Conservation (phyloP, 2,797 vertebrate genomes). For the Sebastolobus altivelis region DNA sequence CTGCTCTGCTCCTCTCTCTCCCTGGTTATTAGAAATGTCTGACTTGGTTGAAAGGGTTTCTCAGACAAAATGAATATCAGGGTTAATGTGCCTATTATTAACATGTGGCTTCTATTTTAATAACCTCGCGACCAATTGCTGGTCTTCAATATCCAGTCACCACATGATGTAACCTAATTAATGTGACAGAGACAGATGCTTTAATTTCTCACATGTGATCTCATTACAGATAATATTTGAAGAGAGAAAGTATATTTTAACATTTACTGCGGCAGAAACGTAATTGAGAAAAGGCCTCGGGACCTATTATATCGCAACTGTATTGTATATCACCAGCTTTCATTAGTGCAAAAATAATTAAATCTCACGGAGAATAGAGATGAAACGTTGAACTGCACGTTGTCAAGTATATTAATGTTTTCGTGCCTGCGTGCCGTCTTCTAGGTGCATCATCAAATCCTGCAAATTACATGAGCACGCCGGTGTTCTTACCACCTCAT, state of each 20-base stretch:
- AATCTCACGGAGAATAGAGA: not conserved
- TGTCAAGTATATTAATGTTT: not conserved
- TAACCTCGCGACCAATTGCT: conserved; percentile 50
- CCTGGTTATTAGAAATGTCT: conserved; percentile 56
- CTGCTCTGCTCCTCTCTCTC: conserved; percentile 12
- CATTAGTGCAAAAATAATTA: not conserved
- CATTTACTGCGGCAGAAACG: conserved; percentile 14
- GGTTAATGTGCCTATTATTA: conserved; percentile 72
- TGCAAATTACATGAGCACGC: not conserved
- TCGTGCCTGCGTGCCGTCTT: not conserved
- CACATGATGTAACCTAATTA: conserved; percentile 68
- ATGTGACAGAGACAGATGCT: conserved; percentile 66
- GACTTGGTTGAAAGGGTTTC: conserved; percentile 50
- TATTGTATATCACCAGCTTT: conserved; percentile 6
- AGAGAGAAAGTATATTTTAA: conserved; percentile 50
- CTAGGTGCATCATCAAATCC: not conserved
- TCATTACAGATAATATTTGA: conserved; percentile 65
- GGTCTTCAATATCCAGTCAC: conserved; percentile 49
- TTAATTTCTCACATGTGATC: conserved; percentile 50
- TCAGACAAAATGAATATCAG: conserved; percentile 50
- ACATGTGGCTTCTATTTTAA: conserved; percentile 69
- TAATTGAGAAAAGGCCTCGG: conserved; percentile 11
- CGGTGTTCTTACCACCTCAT: conserved; percentile 7
- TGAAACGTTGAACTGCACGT: not conserved
- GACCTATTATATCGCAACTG: not conserved